phyloP scores from a whole-genome alignment of 2,797 vertebrate species.

The Australoheros facetus region DNA sequence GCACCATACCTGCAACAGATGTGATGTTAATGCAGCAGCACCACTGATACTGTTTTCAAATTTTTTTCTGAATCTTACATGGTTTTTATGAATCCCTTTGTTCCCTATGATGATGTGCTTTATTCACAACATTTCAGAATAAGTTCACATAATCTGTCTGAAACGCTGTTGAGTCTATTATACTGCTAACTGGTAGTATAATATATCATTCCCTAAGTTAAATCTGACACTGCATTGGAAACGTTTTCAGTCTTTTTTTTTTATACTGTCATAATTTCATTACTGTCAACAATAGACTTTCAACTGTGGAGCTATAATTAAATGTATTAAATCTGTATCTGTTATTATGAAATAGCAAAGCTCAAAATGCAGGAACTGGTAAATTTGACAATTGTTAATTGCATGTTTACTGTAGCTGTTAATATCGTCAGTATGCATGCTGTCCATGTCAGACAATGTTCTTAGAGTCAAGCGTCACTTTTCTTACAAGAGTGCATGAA shows the following conservation, averaged over 20 bases:
- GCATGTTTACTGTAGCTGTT: neutral
- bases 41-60: neutral
- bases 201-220: neutral
- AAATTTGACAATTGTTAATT: neutral
- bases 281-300: neutral
- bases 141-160: neutral
- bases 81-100: neutral
- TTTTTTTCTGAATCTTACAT: neutral
- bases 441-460: slow-evolving; percentile 14
- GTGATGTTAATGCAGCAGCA: neutral
- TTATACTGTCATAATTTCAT: neutral
- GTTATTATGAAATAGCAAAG: neutral
- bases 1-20: neutral
- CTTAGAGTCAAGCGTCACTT: slow-evolving; percentile 7
- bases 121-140: neutral
- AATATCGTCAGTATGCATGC: neutral
- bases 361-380: neutral
- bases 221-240: slow-evolving; percentile 10
- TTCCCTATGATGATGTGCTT: neutral
- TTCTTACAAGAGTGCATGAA: slow-evolving; percentile 19
- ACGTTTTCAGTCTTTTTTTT: neutral
- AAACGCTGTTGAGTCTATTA: neutral
- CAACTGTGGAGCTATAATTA: neutral
- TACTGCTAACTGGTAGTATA: neutral
- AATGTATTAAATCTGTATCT: neutral